phyloP scores from a whole-genome alignment of 2,888 invertebrate species.

The Erebia palarica region DNA sequence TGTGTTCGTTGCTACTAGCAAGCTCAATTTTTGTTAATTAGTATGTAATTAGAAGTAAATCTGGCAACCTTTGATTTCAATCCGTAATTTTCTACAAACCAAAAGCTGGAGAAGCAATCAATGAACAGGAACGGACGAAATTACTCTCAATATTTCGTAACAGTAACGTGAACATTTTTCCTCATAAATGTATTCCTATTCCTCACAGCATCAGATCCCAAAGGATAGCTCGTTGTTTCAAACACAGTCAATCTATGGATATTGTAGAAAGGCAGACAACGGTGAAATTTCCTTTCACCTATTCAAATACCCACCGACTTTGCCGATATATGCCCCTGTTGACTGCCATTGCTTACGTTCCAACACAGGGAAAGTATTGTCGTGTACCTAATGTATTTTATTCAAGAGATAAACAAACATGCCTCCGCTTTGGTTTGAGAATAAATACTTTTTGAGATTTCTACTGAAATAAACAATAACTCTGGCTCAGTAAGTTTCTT shows the following conservation, averaged over 20 bases:
- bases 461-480: conserved; percentile 5
- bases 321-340: conserved; percentile 43
- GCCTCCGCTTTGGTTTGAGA: not conserved
- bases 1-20: no score
- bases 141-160: not conserved
- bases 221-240: conserved; percentile 26
- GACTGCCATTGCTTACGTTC: conserved; percentile 10
- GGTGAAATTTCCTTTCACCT: conserved; percentile 44
- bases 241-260: conserved; percentile 24
- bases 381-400: conserved; percentile 9
- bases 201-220: conserved; percentile 18
- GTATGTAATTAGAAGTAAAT: no score
- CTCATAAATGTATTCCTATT: conserved; percentile 37
- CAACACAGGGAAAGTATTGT: conserved; percentile 19
- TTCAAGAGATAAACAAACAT: conserved; percentile 12
- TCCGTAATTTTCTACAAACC: no score
- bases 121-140: no score
- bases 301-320: conserved; percentile 49
- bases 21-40: no score
- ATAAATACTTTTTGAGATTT: conserved; percentile 11
- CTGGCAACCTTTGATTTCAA: no score
- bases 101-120: no score
- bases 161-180: conserved; percentile 22
- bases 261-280: conserved; percentile 31
- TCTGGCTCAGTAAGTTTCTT: not conserved